Evolutionary conservation across 2,113 vertebrate species (phyloP), one percentile per base, ranked within the genome.

Genomic region (Paraplagusia blochii): DNA sequence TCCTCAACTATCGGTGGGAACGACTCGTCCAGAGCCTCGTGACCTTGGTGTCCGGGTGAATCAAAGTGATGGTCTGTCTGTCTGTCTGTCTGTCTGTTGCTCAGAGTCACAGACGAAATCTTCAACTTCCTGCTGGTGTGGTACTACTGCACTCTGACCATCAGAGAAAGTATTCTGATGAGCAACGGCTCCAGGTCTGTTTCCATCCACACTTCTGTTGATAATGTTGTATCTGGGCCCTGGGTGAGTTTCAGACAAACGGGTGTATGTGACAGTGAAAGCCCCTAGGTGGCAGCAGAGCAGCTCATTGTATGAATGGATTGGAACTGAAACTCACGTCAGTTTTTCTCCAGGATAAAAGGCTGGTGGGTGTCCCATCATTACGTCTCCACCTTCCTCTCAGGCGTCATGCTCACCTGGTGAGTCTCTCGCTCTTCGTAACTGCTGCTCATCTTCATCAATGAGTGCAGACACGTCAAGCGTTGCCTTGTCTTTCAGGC

Each of bases 341-440:
- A n/a, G n/a, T n/a, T n/a, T n/a, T n/a, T n/a, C 13, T 48, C 45
- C 53, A 91, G 97, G 80, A 99, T 99, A 77, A 98, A 99, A 91
- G 97, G 97, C 49, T 99, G 97, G 97, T 98, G 96, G 97, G 97
- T 98, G 56, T 96, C 90, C 44, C 97, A 99, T 79, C 96, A 99
- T 79, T 98, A 99, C 0, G 94, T 99, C 7, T 98, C 97, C 49
- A 97, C 95, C 0, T 98, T 98, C 79, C 91, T 99, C 66, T 98
- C 95, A 2, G 97, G 95, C 19, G 95, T 98, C 5, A 99, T 98
- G 96, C 87, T 98, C 61, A 99, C 95, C 0, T 99, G 97, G 97
- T 99, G 82, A 95, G 76, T 68, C 39, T 3, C n/a, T n/a, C n/a
- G n/a, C n/a, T n/a, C n/a, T n/a, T n/a, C n/a, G n/a, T n/a, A n/a